Base-by-base conservation (phyloP, 2,113 vertebrate genomes). In the Gallinago jamesoni region DNA sequence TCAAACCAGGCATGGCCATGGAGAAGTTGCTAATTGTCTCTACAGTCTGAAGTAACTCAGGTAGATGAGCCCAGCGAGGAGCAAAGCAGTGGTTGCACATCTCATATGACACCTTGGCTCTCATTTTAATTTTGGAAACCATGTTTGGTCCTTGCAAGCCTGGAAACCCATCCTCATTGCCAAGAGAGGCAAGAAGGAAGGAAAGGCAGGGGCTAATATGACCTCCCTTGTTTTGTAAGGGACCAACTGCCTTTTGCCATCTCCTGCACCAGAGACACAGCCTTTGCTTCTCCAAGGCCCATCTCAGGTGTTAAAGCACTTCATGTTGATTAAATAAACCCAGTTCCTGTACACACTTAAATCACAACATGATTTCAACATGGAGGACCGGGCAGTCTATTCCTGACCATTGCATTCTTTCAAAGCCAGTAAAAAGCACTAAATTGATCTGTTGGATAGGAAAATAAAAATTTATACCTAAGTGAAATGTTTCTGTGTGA, bases 111-210 rank as follows among this genome's bases (percentile, higher is more conserved):
- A 63, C 27, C 41, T 39, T 62, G 53, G 41, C 9, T 63, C 23
- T 48, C 53, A 3, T 0, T 72, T 55, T 76, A 30, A 21, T 50
- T 60, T 50, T 84, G 31, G 57, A 64, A 92, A 73, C 0, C 1
- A 1, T n/a, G 37, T 35, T 31, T 0, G 1, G 27, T 30, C 18
- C 48, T 83, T 5, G 1, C 2, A 5, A 84, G 24, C 21, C 53
- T 73, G 72, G 76, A 87, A 79, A 33, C 21, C 6, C 27, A 56
- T 33, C 45, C 33, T 66, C 2, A 0, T 2, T 23, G 45, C 22
- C 35, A 28, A 1, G 0, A 72, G 41, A 79, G 33, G 23, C 3
- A 22, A 69, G 55, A 63, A 77, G 48, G 43, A 80, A 67, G 39
- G 19, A 84, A 27, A 53, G 22, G 9, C 31, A 77, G 45, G 14